Conservation (phyloP, 2,888 invertebrate genomes). For the Apodemia zela region DNA sequence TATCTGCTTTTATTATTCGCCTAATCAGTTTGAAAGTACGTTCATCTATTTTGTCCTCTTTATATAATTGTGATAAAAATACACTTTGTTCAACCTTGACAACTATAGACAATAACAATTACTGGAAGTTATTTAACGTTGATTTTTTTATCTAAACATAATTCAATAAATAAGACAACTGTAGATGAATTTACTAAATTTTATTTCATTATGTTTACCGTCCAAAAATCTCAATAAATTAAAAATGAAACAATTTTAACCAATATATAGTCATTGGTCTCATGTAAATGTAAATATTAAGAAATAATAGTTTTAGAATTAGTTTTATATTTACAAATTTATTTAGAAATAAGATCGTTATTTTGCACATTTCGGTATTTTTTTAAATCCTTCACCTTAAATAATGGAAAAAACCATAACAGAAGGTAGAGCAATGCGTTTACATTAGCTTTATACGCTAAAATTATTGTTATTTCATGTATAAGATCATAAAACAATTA, state of each 20-base stretch:
- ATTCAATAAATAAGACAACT: not conserved
- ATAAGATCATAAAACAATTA: conserved; percentile 28
- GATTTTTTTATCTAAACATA: no score
- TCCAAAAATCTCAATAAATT: conserved; percentile 20
- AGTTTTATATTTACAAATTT: conserved; percentile 37
- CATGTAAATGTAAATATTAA: conserved; percentile 22
- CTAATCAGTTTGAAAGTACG: no score
- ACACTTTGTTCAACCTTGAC: no score
- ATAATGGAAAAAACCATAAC: not conserved
- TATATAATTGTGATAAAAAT: no score
- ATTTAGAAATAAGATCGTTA: conserved; percentile 44
- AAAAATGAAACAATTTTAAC: not conserved
- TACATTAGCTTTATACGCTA: conserved; percentile 24
- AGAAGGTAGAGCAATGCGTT: conserved; percentile 17
- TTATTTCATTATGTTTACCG: conserved; percentile 15
- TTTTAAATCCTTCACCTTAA: conserved; percentile 8
- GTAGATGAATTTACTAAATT: not conserved
- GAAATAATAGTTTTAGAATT: conserved; percentile 14
- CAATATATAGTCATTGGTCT: conserved; percentile 18
- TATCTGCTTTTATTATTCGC: no score
- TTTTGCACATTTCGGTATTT: conserved; percentile 26
- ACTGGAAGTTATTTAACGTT: no score
- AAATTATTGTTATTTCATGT: conserved; percentile 31
- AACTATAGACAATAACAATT: no score
- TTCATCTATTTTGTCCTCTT: no score